Conservation (phyloP, 2,797 vertebrate species). For the Synaphobranchus kaupii region DNA sequence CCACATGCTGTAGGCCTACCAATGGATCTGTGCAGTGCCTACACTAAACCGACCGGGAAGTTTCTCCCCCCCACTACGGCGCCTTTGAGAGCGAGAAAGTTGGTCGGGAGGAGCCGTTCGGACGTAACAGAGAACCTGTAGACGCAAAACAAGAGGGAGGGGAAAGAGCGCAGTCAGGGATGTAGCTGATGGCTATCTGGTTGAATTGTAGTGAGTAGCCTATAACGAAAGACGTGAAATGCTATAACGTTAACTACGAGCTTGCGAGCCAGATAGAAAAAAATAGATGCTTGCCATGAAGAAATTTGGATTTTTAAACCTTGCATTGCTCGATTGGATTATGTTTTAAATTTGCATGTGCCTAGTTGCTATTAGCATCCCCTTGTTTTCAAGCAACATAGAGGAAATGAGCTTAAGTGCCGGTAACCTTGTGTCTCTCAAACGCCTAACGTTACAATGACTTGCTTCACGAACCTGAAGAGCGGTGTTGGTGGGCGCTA, state of each 20-base stretch:
- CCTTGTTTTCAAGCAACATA: neutral
- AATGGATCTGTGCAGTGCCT: neutral
- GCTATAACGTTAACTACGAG: constrained; percentile 6
- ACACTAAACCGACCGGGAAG: neutral
- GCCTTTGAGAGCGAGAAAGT: constrained; percentile 57
- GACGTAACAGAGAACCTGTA: constrained; percentile 73
- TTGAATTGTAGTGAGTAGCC: constrained; percentile 51
- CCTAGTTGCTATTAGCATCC: neutral
- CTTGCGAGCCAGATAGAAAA: constrained; percentile 43
- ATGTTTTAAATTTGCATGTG: neutral
- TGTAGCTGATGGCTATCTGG: constrained; percentile 32
- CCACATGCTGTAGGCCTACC: neutral
- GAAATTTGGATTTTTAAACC: neutral
- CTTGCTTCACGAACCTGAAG: neutral
- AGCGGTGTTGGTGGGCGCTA: neutral
- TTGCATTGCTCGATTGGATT: neutral
- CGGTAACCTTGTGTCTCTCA: neutral
- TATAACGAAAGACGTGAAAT: constrained; percentile 65
- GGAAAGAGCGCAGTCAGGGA: constrained; percentile 61
- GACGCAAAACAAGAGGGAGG: constrained; percentile 68
- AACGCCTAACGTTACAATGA: neutral
- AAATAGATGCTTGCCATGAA: neutral
- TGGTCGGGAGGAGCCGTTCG: constrained; percentile 46
- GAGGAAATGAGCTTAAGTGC: neutral
- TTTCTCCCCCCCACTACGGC: neutral